phyloP scores from a whole-genome alignment of 2,797 vertebrate species.

The Morelia viridis region DNA sequence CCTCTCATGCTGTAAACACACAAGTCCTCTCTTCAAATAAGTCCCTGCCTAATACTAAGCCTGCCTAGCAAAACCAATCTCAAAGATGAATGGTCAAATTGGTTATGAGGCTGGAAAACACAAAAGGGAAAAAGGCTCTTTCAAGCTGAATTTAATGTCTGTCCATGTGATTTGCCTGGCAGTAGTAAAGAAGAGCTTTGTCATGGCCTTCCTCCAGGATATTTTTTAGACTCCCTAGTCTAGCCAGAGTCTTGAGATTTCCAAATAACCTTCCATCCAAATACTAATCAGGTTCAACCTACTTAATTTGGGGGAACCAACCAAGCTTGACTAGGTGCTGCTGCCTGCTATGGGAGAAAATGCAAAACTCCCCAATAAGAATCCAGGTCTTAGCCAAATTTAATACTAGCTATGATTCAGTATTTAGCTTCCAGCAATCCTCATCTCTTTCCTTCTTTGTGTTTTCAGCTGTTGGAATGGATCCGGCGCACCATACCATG shows the following conservation, averaged over 20 bases:
- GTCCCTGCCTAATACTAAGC: constrained; percentile 25
- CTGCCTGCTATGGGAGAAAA: not conserved
- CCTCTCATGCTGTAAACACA: not conserved
- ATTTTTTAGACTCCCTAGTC: not conserved
- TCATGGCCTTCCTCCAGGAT: not conserved
- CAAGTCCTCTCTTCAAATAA: constrained; percentile 9
- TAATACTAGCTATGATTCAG: not conserved
- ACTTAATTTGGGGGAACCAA: not conserved
- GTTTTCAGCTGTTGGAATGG: constrained; percentile 90
- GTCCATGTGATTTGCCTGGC: not conserved
- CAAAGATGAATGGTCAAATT: constrained; percentile 1
- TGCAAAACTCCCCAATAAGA: constrained; percentile 6
- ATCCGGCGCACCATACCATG: constrained; percentile 97
- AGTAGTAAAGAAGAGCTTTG: not conserved
- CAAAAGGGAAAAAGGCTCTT: not conserved
- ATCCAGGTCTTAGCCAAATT: not conserved
- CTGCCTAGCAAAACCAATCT: constrained; percentile 17
- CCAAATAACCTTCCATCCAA: not conserved
- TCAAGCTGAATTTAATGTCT: not conserved
- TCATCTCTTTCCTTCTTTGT: not conserved
- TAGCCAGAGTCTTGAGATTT: not conserved
- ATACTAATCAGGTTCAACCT: not conserved
- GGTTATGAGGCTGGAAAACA: constrained; percentile 12
- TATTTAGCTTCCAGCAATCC: not conserved
- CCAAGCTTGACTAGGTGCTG: not conserved